Percentiles rank a stretch among this genome's conserved stretches.
These are phyloP conservation scores for Melanotus villosus DNA, from an alignment of 2,888 invertebrate species.

Conservation along the genomic window DNA sequence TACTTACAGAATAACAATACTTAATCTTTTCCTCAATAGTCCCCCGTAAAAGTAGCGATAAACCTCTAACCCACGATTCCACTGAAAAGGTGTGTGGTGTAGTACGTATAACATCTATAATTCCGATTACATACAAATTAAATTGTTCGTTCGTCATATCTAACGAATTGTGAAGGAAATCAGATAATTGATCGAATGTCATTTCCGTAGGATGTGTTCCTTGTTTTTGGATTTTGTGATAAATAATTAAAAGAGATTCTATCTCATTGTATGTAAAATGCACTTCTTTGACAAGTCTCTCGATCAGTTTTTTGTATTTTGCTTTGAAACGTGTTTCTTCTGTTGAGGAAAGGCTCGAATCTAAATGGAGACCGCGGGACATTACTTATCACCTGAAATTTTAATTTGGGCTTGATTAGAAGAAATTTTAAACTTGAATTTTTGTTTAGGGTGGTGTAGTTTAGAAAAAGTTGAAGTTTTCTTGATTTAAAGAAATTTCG, in stretches of 20 bases:
- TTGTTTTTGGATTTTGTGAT: slow-evolving; percentile 70
- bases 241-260: slow-evolving; percentile 71
- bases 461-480: no score
- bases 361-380: slow-evolving; percentile 64
- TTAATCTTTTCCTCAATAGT: slow-evolving; percentile 77
- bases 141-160: slow-evolving; percentile 70
- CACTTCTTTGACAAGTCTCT: slow-evolving; percentile 72
- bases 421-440: no score
- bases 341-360: slow-evolving; percentile 75
- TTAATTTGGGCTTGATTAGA: no score
- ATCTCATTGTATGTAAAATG: slow-evolving; percentile 75
- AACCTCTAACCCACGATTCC: slow-evolving; percentile 77
- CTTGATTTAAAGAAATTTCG: no score
- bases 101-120: slow-evolving; percentile 74
- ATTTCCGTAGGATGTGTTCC: slow-evolving; percentile 63
- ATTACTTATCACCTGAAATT: not conserved
- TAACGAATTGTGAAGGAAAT: slow-evolving; percentile 75
- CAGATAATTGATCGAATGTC: slow-evolving; percentile 72
- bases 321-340: slow-evolving; percentile 78
- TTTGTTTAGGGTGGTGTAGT: no score
- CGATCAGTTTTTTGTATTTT: slow-evolving; percentile 72
- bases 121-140: slow-evolving; percentile 77
- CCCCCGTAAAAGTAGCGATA: slow-evolving; percentile 80
- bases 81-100: slow-evolving; percentile 66
- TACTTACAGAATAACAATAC: slow-evolving; percentile 74